phyloP scores from a whole-genome alignment of 1,140 invertebrate genomes.

The Sipha flava region DNA sequence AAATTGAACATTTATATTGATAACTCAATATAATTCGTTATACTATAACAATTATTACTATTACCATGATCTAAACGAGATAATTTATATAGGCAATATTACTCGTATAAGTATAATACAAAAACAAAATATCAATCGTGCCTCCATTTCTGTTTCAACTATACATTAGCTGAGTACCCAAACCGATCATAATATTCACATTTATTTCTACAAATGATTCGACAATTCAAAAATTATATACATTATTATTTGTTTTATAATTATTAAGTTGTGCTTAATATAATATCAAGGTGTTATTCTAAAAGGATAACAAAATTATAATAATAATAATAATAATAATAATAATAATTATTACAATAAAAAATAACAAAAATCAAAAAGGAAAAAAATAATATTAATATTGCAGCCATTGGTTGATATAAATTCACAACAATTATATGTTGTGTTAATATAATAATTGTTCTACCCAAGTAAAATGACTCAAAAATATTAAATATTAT shows the following conservation, averaged over 20 bases:
- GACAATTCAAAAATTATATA: constrained; percentile 1
- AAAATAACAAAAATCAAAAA: background rate
- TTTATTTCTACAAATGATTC: background rate
- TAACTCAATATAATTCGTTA: constrained; percentile 4
- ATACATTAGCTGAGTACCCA: background rate
- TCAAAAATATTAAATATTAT: background rate
- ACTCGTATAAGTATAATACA: background rate
- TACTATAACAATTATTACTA: constrained; percentile 27
- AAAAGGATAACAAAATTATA: background rate
- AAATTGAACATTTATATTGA: constrained; percentile 21
- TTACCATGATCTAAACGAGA: constrained; percentile 23
- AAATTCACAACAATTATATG: background rate
- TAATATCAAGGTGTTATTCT: constrained; percentile 14
- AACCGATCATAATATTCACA: constrained; percentile 3
- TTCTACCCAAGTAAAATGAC: background rate
- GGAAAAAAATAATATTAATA: background rate
- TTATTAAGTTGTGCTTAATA: constrained; percentile 21
- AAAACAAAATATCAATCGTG: background rate
- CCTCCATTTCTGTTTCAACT: background rate
- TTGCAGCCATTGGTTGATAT: background rate
- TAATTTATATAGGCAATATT: background rate
- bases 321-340: no score
- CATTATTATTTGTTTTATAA: constrained; percentile 9
- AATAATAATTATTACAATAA: no score
- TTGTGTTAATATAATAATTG: background rate